Evolutionary conservation across 2,113 vertebrate species (phyloP), one percentile per base, ranked within the genome.

Genomic region (Asarcornis scutulata): DNA sequence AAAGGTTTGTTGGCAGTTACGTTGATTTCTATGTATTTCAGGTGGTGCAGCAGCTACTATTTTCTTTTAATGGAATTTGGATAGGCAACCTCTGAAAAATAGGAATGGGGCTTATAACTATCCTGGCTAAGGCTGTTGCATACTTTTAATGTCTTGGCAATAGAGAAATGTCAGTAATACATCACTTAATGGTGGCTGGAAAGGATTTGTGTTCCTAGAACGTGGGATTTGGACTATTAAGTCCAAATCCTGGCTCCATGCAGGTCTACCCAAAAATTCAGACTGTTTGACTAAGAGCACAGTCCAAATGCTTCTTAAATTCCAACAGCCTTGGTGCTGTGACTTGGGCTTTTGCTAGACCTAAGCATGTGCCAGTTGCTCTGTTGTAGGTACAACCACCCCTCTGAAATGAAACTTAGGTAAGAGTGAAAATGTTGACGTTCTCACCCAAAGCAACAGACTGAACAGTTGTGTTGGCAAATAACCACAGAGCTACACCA

Each of bases 91-190:
- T 79, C 53, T 68, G 44, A 42, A 75, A 84, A 52, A 4, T 44
- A 62, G 44, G 46, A 75, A 13, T 31, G 6, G 21, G 5, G 34
- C 13, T 31, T 82, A 2, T 3, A 83, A 34, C 3, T 40, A 3
- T 4, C 63, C 2, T 31, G 44, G 34, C 18, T 50, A 53, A 73
- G 53, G 58, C 11, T 62, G 16, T 31, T 55, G 40, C 13, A 40
- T 0, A 0, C 17, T 83, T 68, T 38, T 31, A 11, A 7, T 31
- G 8, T 5, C 23, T 76, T 64, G 62, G 17, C 3, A 16, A 5
- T 0, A 60, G 17, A 59, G 25, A 55, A 17, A 59, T 59, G 23
- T 55, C 32, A 58, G 21, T 58, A 55, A 58, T 9, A 3, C 23
- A 9, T 26, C 38, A 52, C 52, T 82, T 75, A 40, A 34, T 22